These are phyloP conservation scores for Amiota mariae DNA, from an alignment of 2,888 invertebrate species.

Conservation along the genomic window DNA sequence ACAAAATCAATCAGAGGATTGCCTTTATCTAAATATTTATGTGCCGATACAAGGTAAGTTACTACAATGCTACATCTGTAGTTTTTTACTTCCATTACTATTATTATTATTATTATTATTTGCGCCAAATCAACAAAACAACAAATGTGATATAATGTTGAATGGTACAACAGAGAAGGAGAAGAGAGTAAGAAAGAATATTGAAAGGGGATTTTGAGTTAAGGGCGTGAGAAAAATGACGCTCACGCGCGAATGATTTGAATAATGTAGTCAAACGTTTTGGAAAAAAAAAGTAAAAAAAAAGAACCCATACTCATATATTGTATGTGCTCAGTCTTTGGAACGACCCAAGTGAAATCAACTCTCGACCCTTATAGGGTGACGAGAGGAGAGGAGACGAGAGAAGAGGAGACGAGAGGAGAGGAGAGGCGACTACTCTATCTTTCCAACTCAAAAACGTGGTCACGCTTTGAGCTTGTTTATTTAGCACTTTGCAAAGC, in stretches of 20 bases:
- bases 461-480: constrained; percentile 57
- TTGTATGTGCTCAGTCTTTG: no score
- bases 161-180: background rate
- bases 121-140: background rate
- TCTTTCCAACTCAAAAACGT: no score
- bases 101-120: no score
- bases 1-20: constrained; percentile 95
- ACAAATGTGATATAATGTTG: background rate
- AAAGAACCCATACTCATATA: no score
- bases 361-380: background rate
- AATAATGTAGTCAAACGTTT: background rate
- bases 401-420: no score
- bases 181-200: background rate
- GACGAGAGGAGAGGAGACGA: no score
- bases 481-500: constrained; percentile 67
- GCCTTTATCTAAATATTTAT: constrained; percentile 96
- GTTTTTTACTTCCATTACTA: no score
- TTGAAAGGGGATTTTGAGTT: constrained; percentile 28
- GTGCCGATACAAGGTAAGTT: constrained; percentile 94
- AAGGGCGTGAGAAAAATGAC: constrained; percentile 57
- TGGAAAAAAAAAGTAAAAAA: background rate
- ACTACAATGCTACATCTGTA: background rate
- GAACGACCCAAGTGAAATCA: background rate
- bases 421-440: no score
- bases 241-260: constrained; percentile 39